Percentiles rank a stretch among this genome's conserved stretches.
Evolutionary conservation across 23 tunicate species (phyloP).

Genomic region (Trididemnum miniatum): DNA sequence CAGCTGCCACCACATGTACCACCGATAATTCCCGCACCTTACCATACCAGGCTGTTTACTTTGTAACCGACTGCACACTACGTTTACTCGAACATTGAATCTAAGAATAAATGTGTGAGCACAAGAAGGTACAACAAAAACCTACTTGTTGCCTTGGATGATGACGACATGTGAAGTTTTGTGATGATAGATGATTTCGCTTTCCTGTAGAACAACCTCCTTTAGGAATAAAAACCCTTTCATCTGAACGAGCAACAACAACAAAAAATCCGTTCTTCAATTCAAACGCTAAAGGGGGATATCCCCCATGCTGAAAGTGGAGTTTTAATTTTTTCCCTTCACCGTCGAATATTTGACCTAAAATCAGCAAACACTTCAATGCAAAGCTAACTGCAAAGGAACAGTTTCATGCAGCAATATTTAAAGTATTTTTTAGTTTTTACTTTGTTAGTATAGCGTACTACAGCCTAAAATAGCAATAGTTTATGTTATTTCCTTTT

Average conservation of each 20-base stretch:
- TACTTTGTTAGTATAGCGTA: no score
- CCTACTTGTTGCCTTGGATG: conserved; percentile 81
- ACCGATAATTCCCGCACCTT: no score
- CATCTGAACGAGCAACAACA: conserved; percentile 73
- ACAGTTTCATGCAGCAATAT: no score
- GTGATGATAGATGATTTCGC: no score
- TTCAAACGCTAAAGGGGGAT: conserved; percentile 68
- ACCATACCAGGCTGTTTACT: no score
- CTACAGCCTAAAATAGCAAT: no score
- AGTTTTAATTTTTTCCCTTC: conserved; percentile 29
- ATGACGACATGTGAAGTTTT: conserved; percentile 35
- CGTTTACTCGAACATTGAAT: no score
- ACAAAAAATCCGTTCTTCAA: conserved; percentile 36
- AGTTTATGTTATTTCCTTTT: not conserved
- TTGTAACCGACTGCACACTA: no score
- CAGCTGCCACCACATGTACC: no score
- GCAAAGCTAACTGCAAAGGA: no score
- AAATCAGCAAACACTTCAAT: not conserved
- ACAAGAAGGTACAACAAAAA: conserved; percentile 13
- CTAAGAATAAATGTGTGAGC: no score
- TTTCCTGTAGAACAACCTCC: conserved; percentile 43
- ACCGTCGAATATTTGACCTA: conserved; percentile 54
- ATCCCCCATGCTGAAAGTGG: conserved; percentile 74
- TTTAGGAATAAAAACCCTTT: conserved; percentile 41
- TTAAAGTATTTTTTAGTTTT: no score